Evolutionary conservation across 2,888 invertebrate species (phyloP), one percentile per base, ranked within the genome.

Genomic region (Andrena dorsata): DNA sequence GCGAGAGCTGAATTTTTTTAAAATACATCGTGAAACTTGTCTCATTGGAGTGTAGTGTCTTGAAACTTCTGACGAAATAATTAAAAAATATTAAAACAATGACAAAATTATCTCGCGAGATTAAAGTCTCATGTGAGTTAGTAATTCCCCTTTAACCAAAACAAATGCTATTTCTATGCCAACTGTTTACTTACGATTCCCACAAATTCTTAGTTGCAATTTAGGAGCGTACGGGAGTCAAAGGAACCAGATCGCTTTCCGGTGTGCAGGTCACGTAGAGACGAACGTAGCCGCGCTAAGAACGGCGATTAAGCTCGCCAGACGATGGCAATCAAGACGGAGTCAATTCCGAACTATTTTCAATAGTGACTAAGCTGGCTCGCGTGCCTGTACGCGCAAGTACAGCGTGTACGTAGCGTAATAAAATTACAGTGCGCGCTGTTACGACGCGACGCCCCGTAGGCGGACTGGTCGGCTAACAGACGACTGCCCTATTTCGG

Each of bases 381-480:
- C 68, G 85, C 82, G 81, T 76, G 82, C 63, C 20, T 61, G 60
- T 71, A 75, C 78, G 75, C 69, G 26, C 56, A 63, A 47, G 53
- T 32, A 23, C 51, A n/a, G 71, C 71, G 70, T 61, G 68, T 72
- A 78, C 78, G 61, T 73, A 84, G 75, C 79, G 83, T 85, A 87
- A 88, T 88, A 87, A 87, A 87, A 89, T 89, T 87, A 88, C 81
- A 73, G 63, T 56, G 77, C 83, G 63, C 63, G 78, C 83, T 74
- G 87, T 89, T 88, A 86, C 82, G 82, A 35, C 56, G 69, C 41
- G 41, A 41, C 41, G 13, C 41, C 16, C 71, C 84, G 88, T 90
- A 85, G 90, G 90, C 90, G 90, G 86, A 90, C 90, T 83, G 80
- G 90, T 88, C 56, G 83, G 66, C 77, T 77, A 74, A 79, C 88